A percentile compares a stretch with the other conserved stretches of the same genome.
These are phyloP conservation scores for Chesias legatella DNA, from an alignment of 2,888 invertebrate species.

Conservation along the genomic window DNA sequence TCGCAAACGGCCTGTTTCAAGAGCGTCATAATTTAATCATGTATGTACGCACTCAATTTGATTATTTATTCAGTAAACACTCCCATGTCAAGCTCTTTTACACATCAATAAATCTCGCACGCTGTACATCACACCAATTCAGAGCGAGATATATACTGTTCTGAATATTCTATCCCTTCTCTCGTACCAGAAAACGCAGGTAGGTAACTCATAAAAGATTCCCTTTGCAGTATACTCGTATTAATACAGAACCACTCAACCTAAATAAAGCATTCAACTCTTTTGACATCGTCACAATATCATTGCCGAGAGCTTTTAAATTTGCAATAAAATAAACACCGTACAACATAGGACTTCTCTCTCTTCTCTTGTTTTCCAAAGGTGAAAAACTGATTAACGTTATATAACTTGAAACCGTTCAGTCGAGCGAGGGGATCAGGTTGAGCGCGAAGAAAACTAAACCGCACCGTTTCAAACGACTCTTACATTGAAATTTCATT, in stretches of 20 bases:
- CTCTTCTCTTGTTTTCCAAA: background rate
- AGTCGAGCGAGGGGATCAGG: slow-evolving; percentile 31
- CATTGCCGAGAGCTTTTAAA: background rate
- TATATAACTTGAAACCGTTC: slow-evolving; percentile 27
- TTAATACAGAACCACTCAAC: slow-evolving; percentile 13
- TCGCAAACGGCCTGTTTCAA: slow-evolving; percentile 9
- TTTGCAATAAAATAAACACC: slow-evolving; percentile 6
- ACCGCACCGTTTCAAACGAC: slow-evolving; percentile 40
- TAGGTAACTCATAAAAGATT: slow-evolving; percentile 19
- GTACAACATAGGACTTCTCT: background rate
- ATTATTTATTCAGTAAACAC: slow-evolving; percentile 32
- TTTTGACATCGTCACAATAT: background rate
- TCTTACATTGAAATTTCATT: slow-evolving; percentile 53
- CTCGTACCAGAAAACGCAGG: slow-evolving; percentile 13
- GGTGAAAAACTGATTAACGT: slow-evolving; percentile 2
- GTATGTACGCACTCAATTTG: slow-evolving; percentile 21
- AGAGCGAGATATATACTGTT: slow-evolving; percentile 14
- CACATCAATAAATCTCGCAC: slow-evolving; percentile 24
- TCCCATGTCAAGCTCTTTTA: slow-evolving; percentile 25
- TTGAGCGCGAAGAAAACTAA: slow-evolving; percentile 33
- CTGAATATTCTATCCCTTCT: slow-evolving; percentile 19
- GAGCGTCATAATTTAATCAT: slow-evolving; percentile 23
- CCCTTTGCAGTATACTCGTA: slow-evolving; percentile 13
- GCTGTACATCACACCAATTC: slow-evolving; percentile 20
- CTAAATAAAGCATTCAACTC: slow-evolving; percentile 10